Evolutionary conservation across 1,140 invertebrate species (phyloP).

Genomic region (Harpegnathos saltator): DNA sequence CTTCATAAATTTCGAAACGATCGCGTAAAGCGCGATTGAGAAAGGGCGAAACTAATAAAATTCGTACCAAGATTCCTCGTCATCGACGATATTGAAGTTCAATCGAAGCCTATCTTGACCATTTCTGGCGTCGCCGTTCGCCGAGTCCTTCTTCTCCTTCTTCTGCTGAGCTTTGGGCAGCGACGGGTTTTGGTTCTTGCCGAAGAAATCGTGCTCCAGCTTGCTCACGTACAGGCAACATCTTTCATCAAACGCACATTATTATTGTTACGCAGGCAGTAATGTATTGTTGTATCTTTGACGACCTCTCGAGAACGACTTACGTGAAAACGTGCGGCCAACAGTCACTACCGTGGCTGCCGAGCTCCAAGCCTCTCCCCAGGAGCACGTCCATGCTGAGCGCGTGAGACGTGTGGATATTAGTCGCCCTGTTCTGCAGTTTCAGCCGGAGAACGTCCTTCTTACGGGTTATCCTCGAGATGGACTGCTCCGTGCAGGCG

Average conservation of each 20-base stretch:
- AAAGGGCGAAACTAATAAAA: conserved; percentile 9
- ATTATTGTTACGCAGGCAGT: not conserved
- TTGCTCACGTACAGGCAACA: conserved; percentile 96
- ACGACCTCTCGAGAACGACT: conserved; percentile 29
- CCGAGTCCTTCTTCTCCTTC: conserved; percentile 83
- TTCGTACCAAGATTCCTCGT: conserved; percentile 91
- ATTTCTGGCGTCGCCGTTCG: conserved; percentile 76
- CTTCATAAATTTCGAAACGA: no score
- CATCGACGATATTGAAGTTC: conserved; percentile 87
- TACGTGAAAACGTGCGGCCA: conserved; percentile 97
- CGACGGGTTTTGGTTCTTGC: conserved; percentile 87
- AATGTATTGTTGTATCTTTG: not conserved
- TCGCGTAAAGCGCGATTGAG: no score
- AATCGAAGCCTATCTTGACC: conserved; percentile 84
- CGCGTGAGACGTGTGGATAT: conserved; percentile 93
- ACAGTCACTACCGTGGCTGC: conserved; percentile 95
- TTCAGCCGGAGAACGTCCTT: conserved; percentile 84
- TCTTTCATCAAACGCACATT: conserved; percentile 77
- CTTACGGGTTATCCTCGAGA: conserved; percentile 83
- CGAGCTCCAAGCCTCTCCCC: conserved; percentile 93
- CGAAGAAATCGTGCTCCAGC: conserved; percentile 95
- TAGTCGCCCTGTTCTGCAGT: conserved; percentile 87
- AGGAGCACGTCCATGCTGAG: conserved; percentile 95
- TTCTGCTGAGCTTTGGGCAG: conserved; percentile 82
- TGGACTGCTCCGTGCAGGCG: conserved; percentile 89